Evolutionary conservation across 1,140 invertebrate species (phyloP).

Genomic region (Lanistes nyassanus): DNA sequence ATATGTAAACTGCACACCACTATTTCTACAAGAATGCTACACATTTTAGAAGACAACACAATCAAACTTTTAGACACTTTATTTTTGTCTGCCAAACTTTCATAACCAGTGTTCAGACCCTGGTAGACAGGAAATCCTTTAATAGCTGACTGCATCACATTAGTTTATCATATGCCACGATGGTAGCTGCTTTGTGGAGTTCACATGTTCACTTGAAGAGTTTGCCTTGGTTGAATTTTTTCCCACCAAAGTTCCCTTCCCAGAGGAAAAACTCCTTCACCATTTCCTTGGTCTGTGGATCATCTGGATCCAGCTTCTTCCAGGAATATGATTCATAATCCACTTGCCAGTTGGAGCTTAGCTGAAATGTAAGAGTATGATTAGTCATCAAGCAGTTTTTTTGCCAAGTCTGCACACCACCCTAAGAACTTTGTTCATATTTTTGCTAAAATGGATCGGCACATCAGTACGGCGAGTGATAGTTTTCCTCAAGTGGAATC

Average conservation of each 20-base stretch:
- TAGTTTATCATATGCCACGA: no score
- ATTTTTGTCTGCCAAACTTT: no score
- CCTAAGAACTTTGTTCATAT: neutral
- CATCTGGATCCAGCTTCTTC: slow-evolving; percentile 90
- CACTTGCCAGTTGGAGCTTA: slow-evolving; percentile 92
- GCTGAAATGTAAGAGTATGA: slow-evolving; percentile 69
- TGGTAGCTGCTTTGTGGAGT: no score
- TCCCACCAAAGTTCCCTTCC: slow-evolving; percentile 88
- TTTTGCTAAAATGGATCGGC: neutral
- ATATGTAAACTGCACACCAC: no score
- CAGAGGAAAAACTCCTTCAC: slow-evolving; percentile 94
- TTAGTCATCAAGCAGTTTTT: neutral
- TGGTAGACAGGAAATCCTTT: no score
- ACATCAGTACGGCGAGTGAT: no score
- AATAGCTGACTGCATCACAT: no score
- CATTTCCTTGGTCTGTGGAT: slow-evolving; percentile 86
- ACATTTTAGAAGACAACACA: no score
- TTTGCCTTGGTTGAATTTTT: slow-evolving; percentile 98
- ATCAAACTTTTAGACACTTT: no score
- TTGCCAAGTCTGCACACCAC: neutral
- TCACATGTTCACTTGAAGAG: slow-evolving; percentile 93
- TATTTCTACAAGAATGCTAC: no score
- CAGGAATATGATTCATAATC: slow-evolving; percentile 98
- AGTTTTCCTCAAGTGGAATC: no score
- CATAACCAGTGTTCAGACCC: no score